These are phyloP conservation scores for Peromyscus eremicus DNA, from an alignment of 2,797 vertebrate genomes.

Conservation along the genomic window DNA sequence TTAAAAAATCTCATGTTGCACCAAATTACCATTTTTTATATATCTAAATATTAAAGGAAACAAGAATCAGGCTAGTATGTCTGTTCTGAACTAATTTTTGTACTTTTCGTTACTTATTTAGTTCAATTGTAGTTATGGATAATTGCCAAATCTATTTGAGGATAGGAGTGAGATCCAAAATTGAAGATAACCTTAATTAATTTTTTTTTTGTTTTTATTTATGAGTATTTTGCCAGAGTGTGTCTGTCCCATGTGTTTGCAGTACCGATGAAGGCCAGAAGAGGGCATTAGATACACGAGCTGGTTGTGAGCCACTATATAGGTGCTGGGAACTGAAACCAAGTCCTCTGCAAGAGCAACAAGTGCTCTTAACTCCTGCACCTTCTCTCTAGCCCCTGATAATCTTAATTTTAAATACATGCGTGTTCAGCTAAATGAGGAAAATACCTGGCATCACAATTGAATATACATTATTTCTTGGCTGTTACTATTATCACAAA, in stretches of 20 bases:
- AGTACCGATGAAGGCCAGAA: background rate
- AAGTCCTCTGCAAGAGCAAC: background rate
- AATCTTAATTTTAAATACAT: constrained; percentile 49
- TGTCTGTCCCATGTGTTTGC: background rate
- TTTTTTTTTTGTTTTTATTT: background rate
- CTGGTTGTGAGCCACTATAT: background rate
- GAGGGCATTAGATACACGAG: background rate
- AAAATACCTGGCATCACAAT: constrained; percentile 38
- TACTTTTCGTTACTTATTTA: background rate
- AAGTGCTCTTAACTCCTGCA: background rate
- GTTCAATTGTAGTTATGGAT: constrained; percentile 43
- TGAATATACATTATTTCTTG: constrained; percentile 26
- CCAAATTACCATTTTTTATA: constrained; percentile 15
- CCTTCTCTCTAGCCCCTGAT: background rate
- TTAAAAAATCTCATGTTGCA: constrained; percentile 48
- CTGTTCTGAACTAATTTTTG: constrained; percentile 10
- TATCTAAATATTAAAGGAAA: constrained; percentile 42
- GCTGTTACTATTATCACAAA: background rate
- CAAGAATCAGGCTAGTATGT: constrained; percentile 53
- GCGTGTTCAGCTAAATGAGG: constrained; percentile 31
- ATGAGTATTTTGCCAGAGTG: background rate
- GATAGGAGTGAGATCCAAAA: background rate
- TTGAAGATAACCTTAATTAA: constrained; percentile 12
- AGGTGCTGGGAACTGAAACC: background rate
- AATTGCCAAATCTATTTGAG: constrained; percentile 34